Base-by-base conservation (phyloP, 1,140 invertebrate species). In the Drosophila lacteicornis region DNA sequence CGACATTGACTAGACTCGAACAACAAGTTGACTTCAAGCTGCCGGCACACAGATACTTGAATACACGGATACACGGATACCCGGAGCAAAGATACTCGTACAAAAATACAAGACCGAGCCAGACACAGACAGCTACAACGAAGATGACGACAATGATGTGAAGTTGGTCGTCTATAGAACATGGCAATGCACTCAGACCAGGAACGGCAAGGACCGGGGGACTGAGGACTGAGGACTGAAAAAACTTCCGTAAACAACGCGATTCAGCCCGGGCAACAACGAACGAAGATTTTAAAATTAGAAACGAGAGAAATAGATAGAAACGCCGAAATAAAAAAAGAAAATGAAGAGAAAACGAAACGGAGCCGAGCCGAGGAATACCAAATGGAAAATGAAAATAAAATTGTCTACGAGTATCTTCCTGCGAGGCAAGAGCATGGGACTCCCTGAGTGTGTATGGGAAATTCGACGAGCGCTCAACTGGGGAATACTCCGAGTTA, bases 191-290 rank as follows among this genome's bases (percentile, higher is more conserved):
- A 90, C 86, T 90, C 84, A 71, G 80, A 69, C 61, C 75, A 79
- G 69, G 82, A 58, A 43, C 53, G 40, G 38, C 58, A 25, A 38
- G 59, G 50, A 60, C 36, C 33, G 17, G 33, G 11, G 33, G 49
- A 30, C 49, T 17, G 49, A 25, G 33, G 49, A 30, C 49, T 17
- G 49, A 25, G 42, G 9, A 49, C 33, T 36, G 43, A 80, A 88
- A 82, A 90, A 90, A 90, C 81, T 90, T 90, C 85, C 85, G 86
- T 90, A 90, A 88, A 88, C 85, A 88, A 90, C 82, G 49, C 59
- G 81, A 66, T 58, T 59, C 58, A 57, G 63, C 81, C 69, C 66
- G 68, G 77, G 77, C 80, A 80, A 79, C 78, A 85, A 78, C 66
- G 70, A 76, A 79, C 80, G 74, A 82, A 80, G 81, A 90, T 90